Evolutionary conservation across 2,797 vertebrate genomes (phyloP), one percentile per base, ranked within the genome.

Genomic region (Typhlichthys eigenmanni): DNA sequence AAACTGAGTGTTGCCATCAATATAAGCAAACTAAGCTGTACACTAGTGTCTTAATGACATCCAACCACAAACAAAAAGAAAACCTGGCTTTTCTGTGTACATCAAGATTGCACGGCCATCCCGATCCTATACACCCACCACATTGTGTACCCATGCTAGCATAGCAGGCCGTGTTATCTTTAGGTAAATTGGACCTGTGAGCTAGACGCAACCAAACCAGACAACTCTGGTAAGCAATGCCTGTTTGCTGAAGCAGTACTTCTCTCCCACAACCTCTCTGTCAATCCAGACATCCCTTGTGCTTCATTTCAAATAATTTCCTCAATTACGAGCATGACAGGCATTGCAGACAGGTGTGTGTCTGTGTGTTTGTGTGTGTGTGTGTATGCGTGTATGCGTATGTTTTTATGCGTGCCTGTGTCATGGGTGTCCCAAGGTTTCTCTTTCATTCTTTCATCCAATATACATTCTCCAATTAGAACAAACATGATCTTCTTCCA

Each of bases 21-120:
- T 65, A 78, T 16, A 75, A 73, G 82, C 64, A 63, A 69, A 78
- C 79, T 65, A 72, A 80, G 81, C 89, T 91, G 86, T 90, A 91
- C 89, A 89, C 86, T 90, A 91, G 88, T 88, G 89, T 91, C 78
- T 83, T 71, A 59, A 78, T 46, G 68, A 75, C 72, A 61, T 77
- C 58, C 34, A 58, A 78, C 58, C 71, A 80, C 68, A 75, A 69
- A 46, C 5, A 45, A 70, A 72, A 56, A 76, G 59, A 81, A 75
- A 85, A 83, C 62, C 11, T 69, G 69, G 48, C 49, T 79, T 69
- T 55, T 78, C 62, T 75, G 70, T 75, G 55, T 71, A 81, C 68
- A 66, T 73, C 64, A 76, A 83, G 75, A 89, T 84, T 86, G 80
- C 85, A 88, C 81, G 85, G 71, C 89, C 74, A 78, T 84, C 80